These are phyloP conservation scores for Apaloderma vittatum DNA, from an alignment of 2,113 vertebrate genomes.

Conservation along the genomic window DNA sequence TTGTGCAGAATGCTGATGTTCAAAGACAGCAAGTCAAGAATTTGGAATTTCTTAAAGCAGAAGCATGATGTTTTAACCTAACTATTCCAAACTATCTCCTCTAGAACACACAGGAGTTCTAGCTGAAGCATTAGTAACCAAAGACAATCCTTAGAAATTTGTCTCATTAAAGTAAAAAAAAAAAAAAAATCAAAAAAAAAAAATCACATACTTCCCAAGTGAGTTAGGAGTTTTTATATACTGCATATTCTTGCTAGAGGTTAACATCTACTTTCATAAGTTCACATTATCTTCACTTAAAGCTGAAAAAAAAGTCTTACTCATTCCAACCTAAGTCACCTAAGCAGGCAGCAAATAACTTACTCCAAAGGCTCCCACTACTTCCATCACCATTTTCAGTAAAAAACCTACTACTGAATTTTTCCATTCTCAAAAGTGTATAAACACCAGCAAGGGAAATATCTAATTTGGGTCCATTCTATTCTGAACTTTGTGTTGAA, in stretches of 20 bases:
- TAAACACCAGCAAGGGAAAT: not conserved
- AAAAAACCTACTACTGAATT: not conserved
- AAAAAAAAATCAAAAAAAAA: not conserved
- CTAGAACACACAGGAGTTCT: not conserved
- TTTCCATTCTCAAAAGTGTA: not conserved
- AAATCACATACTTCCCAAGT: not conserved
- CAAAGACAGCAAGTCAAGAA: not conserved
- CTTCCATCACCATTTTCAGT: not conserved
- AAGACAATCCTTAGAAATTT: not conserved
- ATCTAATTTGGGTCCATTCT: not conserved
- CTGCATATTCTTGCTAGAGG: not conserved
- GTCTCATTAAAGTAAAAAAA: not conserved
- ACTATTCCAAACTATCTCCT: not conserved
- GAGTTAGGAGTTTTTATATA: not conserved
- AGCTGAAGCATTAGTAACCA: not conserved
- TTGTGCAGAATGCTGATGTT: not conserved
- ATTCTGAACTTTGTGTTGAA: not conserved
- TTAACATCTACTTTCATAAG: not conserved
- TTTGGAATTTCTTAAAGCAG: not conserved
- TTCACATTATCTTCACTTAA: not conserved
- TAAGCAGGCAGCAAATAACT: not conserved
- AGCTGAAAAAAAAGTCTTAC: not conserved
- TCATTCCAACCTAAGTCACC: not conserved
- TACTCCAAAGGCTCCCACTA: not conserved
- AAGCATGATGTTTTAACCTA: not conserved